These are phyloP conservation scores for Orchestia grillus DNA, from an alignment of 1,140 invertebrate species.

Conservation along the genomic window DNA sequence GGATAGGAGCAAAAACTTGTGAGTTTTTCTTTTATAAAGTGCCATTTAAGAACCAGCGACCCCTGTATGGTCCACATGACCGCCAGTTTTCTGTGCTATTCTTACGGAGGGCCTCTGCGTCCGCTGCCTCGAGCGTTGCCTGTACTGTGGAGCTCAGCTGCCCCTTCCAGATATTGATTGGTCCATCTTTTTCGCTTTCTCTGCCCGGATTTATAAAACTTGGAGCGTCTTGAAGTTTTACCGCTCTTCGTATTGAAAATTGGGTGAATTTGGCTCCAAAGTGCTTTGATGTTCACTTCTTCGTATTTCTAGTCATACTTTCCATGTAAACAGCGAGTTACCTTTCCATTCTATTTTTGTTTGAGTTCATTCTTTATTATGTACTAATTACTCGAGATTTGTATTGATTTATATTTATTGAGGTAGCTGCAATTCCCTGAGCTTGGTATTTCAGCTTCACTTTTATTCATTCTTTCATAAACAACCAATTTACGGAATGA, in stretches of 20 bases:
- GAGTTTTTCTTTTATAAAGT: neutral
- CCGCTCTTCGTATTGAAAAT: neutral
- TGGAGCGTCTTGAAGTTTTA: neutral
- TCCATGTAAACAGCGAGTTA: too few relatives aligned
- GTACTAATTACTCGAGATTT: too few relatives aligned
- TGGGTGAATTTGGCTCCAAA: neutral
- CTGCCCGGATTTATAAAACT: neutral
- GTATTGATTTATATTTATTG: too few relatives aligned
- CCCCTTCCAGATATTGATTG: slow-evolving; percentile 7
- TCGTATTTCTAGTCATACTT: neutral
- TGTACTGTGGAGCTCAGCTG: neutral
- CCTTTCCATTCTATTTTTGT: too few relatives aligned
- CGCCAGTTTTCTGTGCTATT: neutral
- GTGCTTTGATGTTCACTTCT: neutral
- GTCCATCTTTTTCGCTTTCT: neutral
- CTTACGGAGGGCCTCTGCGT: neutral
- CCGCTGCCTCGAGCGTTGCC: neutral
- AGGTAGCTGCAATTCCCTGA: too few relatives aligned
- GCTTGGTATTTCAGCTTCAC: too few relatives aligned
- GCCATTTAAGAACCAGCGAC: neutral
- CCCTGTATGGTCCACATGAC: neutral
- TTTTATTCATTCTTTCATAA: too few relatives aligned
- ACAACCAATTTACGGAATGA: neutral
- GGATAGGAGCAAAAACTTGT: neutral
- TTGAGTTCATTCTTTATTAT: too few relatives aligned